Base-by-base conservation (phyloP, 2,888 invertebrate species). In the Agelastica alni region DNA sequence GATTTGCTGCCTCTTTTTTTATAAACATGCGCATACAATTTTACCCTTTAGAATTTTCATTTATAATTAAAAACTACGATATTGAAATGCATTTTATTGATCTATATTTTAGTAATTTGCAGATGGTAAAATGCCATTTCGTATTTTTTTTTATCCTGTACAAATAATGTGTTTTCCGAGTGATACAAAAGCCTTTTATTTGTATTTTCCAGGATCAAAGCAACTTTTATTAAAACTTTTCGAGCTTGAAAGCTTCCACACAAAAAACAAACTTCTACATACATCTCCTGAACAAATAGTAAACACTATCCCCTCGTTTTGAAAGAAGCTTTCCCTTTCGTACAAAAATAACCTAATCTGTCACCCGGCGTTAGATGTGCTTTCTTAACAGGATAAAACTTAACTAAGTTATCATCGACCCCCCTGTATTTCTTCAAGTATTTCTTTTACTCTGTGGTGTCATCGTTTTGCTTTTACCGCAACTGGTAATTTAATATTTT, bases 381-480 rank as follows among this genome's bases (percentile, higher is more conserved):
- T 46, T 47, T 48, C 37, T 45, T 44, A 45, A 39, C 49, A 20
- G 43, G 49, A 45, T 52, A 48, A 53, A 34, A n/a, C 41, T 46
- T 57, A 57, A 57, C 57, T 36, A 28, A 20, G 53, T 57, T 57
- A 57, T 45, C 41, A 48, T 39, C 36, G 34, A 7, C 57, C 51
- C 53, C 45, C 53, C 45, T 31, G 37, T 18, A 36, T 51, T 37
- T 26, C 20, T 18, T 32, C 28, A 37, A 48, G 36, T 30, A 41
- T 48, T n/a, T n/a, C n/a, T n/a, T n/a, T n/a, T 47, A 30, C 13
- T 18, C 48, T 16, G 41, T 41, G 41, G 39, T 47, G 44, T 42
- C 13, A 32, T 20, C 39, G 49, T 34, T 42, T 56, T 56, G 30
- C 51, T 48, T 32, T 56, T 51, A 56, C 55, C 55, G 47, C 55